Conservation (phyloP, 2,797 vertebrate genomes). For the Caiman crocodilus region DNA sequence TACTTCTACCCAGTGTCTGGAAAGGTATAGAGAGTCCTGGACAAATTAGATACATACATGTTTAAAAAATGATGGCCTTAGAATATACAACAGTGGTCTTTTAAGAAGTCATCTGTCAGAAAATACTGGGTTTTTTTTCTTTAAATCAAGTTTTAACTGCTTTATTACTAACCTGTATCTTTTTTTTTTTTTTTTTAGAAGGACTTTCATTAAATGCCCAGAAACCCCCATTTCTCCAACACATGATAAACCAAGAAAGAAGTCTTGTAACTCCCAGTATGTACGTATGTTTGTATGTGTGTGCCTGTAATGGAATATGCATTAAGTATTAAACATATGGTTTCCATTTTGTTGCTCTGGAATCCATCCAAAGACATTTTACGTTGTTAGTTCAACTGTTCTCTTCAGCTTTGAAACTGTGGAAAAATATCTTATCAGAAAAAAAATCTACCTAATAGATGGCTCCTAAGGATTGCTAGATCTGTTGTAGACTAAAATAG, state of each 20-base stretch:
- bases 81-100: background rate
- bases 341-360: slow-evolving; percentile 72
- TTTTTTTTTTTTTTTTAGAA: no score
- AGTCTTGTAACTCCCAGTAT: slow-evolving; percentile 18
- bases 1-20: background rate
- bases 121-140: background rate
- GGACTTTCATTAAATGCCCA: background rate
- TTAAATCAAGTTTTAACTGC: background rate
- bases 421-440: slow-evolving; percentile 66
- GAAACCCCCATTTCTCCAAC: background rate
- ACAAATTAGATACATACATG: background rate
- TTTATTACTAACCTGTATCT: background rate
- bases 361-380: slow-evolving; percentile 67
- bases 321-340: slow-evolving; percentile 75
- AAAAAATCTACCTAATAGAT: slow-evolving; percentile 67
- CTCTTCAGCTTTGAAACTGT: slow-evolving; percentile 59
- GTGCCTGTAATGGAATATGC: slow-evolving; percentile 60
- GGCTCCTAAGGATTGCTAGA: slow-evolving; percentile 39
- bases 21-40: background rate
- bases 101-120: no score
- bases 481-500: background rate
- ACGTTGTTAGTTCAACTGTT: slow-evolving; percentile 71
- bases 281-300: slow-evolving; percentile 49
- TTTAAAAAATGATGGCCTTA: slow-evolving; percentile 15
- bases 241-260: background rate